phyloP scores from a whole-genome alignment of 2,888 invertebrate species.

The Drosophila cognata region DNA sequence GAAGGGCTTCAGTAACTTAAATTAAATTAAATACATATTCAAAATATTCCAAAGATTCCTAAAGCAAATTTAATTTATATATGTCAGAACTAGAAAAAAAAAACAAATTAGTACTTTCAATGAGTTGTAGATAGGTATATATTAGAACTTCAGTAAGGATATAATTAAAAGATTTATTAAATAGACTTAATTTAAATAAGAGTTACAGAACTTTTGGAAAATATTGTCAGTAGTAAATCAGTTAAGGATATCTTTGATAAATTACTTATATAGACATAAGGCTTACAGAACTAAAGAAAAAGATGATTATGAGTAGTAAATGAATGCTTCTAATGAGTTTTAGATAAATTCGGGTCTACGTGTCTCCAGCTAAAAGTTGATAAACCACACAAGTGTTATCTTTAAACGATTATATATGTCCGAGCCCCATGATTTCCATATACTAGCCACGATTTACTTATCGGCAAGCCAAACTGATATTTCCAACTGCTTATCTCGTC shows the following conservation, averaged over 20 bases:
- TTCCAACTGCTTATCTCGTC: slow-evolving; percentile 32
- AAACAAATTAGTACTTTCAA: not conserved
- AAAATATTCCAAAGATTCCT: not conserved
- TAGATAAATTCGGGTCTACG: not conserved
- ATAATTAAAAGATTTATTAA: not conserved
- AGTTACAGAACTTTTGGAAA: not conserved
- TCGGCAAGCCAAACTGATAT: slow-evolving; percentile 16
- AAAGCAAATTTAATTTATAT: not conserved
- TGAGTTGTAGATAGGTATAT: not conserved
- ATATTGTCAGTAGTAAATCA: not conserved
- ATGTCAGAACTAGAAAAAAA: fast-evolving
- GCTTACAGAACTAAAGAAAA: not conserved
- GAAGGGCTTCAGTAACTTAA: not conserved
- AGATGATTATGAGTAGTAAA: not conserved
- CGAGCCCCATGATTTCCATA: slow-evolving; percentile 61
- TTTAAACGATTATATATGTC: slow-evolving; percentile 49
- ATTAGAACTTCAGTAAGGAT: not conserved
- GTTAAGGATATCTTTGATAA: not conserved
- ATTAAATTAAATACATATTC: not conserved
- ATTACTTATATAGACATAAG: not conserved
- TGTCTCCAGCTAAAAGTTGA: not conserved
- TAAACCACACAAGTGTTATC: slow-evolving; percentile 4
- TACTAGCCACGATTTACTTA: slow-evolving; percentile 54
- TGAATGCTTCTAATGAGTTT: not conserved
- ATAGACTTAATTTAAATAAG: not conserved